Evolutionary conservation across 2,113 vertebrate species (phyloP), one percentile per base, ranked within the genome.

Genomic region (Myodes glareolus): DNA sequence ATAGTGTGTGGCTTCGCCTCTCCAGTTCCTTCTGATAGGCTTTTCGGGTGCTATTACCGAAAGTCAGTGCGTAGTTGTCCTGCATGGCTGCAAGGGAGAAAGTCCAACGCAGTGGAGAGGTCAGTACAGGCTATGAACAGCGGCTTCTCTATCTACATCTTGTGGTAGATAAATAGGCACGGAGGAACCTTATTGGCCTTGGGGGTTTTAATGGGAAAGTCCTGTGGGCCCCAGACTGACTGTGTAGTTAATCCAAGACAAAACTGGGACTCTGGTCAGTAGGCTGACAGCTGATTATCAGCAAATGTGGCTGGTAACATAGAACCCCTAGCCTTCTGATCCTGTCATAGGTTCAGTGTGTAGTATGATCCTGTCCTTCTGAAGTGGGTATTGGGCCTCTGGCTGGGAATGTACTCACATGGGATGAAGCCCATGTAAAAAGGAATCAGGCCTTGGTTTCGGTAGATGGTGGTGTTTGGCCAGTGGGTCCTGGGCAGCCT

Each of bases 391-490:
- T 77, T 77, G 42, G 5, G 16, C 36, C 27, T 17, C 7, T 55
- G 45, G 13, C 27, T 19, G 45, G 61, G 50, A 75, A 42, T 27
- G 1, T 39, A 98, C 98, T 98, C 81, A 98, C 99, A 16, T 2
- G 99, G 99, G 19, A 99, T 80, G 0, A 98, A 98, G 21, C 98
- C 98, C 0, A 6, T 45, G 72, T 99, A 99, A 97, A 92, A 97
- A 0, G 99, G 99, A 0, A 97, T 92, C 81, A 98, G 97, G 16
- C 99, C 98, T 0, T 55, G 94, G 23, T 95, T 97, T 76, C 0
- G 96, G 94, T 98, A 99, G 90, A 99, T 97, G 45, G 78, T 96
- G 61, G 7, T 96, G 87, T n/a, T 86, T 11, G 98, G 98, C 98
- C 98, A 98, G 86, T 98, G 92, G 0, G 96, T 97, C 0, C 1